Conservation (phyloP, 2,888 invertebrate genomes). For the Microdon myrmicae region DNA sequence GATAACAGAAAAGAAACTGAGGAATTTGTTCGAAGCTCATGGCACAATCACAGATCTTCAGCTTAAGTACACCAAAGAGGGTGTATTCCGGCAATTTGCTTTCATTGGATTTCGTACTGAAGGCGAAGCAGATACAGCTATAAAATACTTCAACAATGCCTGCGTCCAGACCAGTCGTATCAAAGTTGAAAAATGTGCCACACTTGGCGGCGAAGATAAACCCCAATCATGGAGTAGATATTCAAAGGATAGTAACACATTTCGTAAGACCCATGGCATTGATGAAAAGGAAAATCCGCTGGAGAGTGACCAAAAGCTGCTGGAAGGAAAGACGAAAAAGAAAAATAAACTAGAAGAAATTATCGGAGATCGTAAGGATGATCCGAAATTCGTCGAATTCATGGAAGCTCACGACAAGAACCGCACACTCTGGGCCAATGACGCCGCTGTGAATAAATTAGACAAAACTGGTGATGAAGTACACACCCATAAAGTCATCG, state of each 20-base stretch:
- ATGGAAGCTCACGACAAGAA: constrained; percentile 81
- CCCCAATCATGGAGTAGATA: constrained; percentile 95
- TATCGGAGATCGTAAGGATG: constrained; percentile 82
- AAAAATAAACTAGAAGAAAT: constrained; percentile 73
- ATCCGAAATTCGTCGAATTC: constrained; percentile 90
- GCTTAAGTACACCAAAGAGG: constrained; percentile 90
- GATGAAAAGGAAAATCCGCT: constrained; percentile 57
- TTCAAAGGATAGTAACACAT: constrained; percentile 78
- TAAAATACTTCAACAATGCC: constrained; percentile 82
- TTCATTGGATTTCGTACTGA: constrained; percentile 91
- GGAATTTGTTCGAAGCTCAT: constrained; percentile 79
- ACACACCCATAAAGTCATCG: constrained; percentile 63
- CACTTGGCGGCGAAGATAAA: constrained; percentile 77
- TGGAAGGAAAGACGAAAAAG: constrained; percentile 58
- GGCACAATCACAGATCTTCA: constrained; percentile 93
- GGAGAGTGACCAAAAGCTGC: constrained; percentile 56
- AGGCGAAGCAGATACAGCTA: constrained; percentile 81
- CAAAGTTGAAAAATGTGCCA: constrained; percentile 78
- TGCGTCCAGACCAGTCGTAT: constrained; percentile 87
- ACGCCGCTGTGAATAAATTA: constrained; percentile 60
- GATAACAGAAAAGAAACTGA: constrained; percentile 82
- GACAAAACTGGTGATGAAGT: constrained; percentile 61
- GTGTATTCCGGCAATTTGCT: constrained; percentile 91
- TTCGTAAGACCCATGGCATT: constrained; percentile 67
- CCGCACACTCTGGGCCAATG: constrained; percentile 70